phyloP scores from a whole-genome alignment of 2,113 vertebrate species.

The Phaetusa simplex region DNA sequence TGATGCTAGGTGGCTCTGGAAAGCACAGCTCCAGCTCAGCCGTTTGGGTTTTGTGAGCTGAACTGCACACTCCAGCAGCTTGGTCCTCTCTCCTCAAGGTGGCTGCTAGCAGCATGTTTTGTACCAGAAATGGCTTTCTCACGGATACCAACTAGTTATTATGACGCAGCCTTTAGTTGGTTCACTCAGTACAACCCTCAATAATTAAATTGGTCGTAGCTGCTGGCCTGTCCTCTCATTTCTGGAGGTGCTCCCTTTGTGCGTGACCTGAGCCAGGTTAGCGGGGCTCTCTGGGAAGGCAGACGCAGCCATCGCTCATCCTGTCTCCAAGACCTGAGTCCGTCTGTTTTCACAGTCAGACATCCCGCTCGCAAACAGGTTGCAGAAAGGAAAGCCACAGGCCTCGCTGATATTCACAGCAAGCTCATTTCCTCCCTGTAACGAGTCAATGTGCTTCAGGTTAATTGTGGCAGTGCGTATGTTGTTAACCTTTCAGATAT shows the following conservation, averaged over 20 bases:
- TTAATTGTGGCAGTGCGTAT: conserved; percentile 7
- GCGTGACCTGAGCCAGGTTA: neutral
- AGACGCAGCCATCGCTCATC: neutral
- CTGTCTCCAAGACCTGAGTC: rapidly evolving
- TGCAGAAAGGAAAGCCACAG: neutral
- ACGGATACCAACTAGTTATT: neutral
- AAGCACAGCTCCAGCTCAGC: neutral
- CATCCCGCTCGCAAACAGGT: rapidly evolving
- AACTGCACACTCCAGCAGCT: neutral
- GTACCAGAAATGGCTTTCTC: neutral
- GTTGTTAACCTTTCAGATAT: conserved; percentile 1
- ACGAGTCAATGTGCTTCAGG: neutral
- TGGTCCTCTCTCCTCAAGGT: neutral
- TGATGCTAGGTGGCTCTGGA: neutral
- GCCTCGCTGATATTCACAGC: neutral
- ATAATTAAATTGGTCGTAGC: neutral
- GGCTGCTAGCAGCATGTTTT: neutral
- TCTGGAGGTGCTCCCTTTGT: neutral
- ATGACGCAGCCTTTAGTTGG: neutral
- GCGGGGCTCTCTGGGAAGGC: neutral
- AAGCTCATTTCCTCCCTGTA: neutral
- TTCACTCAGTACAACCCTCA: neutral
- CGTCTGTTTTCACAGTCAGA: rapidly evolving
- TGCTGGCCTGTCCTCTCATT: neutral
- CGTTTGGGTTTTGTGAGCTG: neutral